Evolutionary conservation across 2,888 invertebrate genomes (phyloP).

Genomic region (Cheilosia scutellata): DNA sequence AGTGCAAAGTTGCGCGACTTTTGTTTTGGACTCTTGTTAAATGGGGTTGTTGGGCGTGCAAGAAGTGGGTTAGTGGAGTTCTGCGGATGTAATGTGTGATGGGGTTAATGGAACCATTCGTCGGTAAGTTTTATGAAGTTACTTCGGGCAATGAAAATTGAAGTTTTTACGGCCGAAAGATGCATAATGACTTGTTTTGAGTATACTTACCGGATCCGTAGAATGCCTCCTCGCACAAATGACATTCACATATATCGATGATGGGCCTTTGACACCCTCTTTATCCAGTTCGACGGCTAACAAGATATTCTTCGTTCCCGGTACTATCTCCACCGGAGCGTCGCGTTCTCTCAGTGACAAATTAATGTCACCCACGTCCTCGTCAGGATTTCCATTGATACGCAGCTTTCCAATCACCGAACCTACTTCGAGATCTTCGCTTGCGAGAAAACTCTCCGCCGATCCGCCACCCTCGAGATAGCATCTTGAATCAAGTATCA

Average conservation of each 20-base stretch:
- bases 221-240: slow-evolving; percentile 92
- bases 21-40: slow-evolving; percentile 33
- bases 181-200: slow-evolving; percentile 27
- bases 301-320: slow-evolving; percentile 92
- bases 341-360: slow-evolving; percentile 91
- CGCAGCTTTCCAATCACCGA: slow-evolving; percentile 91
- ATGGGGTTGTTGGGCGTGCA: neutral
- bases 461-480: slow-evolving; percentile 96
- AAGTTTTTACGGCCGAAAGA: slow-evolving; percentile 4
- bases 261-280: slow-evolving; percentile 92
- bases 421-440: slow-evolving; percentile 93
- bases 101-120: slow-evolving; percentile 57
- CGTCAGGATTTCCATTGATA: slow-evolving; percentile 92
- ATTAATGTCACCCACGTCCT: slow-evolving; percentile 89
- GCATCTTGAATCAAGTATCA: slow-evolving; percentile 92
- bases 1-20: neutral
- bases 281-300: slow-evolving; percentile 92
- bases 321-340: slow-evolving; percentile 91
- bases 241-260: slow-evolving; percentile 93
- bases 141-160: neutral
- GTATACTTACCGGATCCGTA: slow-evolving; percentile 89
- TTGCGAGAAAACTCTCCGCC: slow-evolving; percentile 95
- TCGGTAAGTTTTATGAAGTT: slow-evolving; percentile 39
- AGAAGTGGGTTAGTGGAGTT: slow-evolving; percentile 51
- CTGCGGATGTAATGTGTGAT: slow-evolving; percentile 33